Percentiles rank a stretch among this genome's conserved stretches.
These are phyloP conservation scores for Drosophila fuyamai DNA, from an alignment of 1,140 invertebrate genomes.

Conservation along the genomic window DNA sequence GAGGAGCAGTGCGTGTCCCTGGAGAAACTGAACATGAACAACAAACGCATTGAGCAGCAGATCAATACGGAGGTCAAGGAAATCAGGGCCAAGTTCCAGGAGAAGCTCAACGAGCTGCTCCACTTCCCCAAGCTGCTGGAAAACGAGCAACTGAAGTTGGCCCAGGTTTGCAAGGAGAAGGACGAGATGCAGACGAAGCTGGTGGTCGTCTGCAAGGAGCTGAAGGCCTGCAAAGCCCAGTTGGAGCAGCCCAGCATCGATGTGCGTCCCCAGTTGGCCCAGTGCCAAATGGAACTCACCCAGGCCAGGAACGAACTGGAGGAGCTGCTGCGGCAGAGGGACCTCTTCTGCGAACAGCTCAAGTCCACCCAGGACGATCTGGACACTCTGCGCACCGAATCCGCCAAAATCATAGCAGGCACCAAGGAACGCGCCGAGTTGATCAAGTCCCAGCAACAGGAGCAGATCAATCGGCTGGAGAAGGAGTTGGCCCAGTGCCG, in stretches of 20 bases:
- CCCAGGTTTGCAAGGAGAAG: conserved; percentile 88
- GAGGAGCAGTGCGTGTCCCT: conserved; percentile 90
- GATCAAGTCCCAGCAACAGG: conserved; percentile 86
- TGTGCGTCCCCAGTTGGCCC: conserved; percentile 65
- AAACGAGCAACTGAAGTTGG: conserved; percentile 89
- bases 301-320: conserved; percentile 65
- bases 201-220: conserved; percentile 77
- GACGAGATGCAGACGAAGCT: conserved; percentile 77
- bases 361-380: conserved; percentile 88
- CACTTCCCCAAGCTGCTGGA: conserved; percentile 90
- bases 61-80: conserved; percentile 90
- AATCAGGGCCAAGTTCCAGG: conserved; percentile 91
- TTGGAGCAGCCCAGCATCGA: conserved; percentile 48
- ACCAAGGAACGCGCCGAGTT: conserved; percentile 89
- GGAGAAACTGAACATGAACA: conserved; percentile 91
- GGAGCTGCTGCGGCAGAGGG: conserved; percentile 68
- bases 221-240: conserved; percentile 67
- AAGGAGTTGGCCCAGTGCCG: conserved; percentile 88
- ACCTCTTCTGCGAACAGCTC: conserved; percentile 79
- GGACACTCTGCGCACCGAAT: conserved; percentile 89
- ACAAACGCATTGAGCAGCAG: conserved; percentile 90
- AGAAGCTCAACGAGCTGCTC: conserved; percentile 90
- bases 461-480: conserved; percentile 88
- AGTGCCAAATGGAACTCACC: conserved; percentile 70
- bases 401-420: conserved; percentile 89